Percentiles rank a stretch among this genome's conserved stretches.
phyloP scores from a whole-genome alignment of 2,888 invertebrate genomes.

The Crocallis elinguaria region DNA sequence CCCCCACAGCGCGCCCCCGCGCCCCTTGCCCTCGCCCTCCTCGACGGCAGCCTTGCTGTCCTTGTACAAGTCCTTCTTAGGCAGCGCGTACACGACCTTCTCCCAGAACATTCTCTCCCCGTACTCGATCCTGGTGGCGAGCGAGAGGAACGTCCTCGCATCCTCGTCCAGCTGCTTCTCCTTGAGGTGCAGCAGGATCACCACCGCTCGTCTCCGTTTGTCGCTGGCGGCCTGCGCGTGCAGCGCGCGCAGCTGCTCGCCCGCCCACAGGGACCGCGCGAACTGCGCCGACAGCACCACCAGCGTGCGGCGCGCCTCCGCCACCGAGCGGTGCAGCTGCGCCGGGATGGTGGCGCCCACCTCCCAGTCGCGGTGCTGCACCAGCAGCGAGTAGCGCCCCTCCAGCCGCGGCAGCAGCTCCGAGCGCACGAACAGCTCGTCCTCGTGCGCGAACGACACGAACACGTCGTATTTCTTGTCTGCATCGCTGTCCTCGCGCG shows the following conservation, averaged over 20 bases:
- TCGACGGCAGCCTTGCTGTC: not conserved
- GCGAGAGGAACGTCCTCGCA: slow-evolving; percentile 86
- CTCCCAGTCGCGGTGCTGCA: slow-evolving; percentile 90
- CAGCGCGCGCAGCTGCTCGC: slow-evolving; percentile 86
- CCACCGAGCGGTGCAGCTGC: slow-evolving; percentile 89
- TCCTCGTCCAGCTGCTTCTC: slow-evolving; percentile 73
- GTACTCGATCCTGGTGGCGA: slow-evolving; percentile 92
- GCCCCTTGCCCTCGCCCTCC: not conserved
- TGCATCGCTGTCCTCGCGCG: slow-evolving; percentile 38
- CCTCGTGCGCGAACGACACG: slow-evolving; percentile 91
- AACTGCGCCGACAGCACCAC: slow-evolving; percentile 46
- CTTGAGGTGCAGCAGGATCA: slow-evolving; percentile 87
- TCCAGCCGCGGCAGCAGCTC: slow-evolving; percentile 88
- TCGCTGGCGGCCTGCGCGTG: slow-evolving; percentile 59
- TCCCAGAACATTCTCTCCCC: slow-evolving; percentile 93
- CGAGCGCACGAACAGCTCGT: slow-evolving; percentile 88
- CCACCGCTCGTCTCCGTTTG: slow-evolving; percentile 88
- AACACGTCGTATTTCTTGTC: slow-evolving; percentile 89
- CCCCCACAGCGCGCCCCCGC: not conserved
- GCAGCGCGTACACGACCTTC: slow-evolving; percentile 89
- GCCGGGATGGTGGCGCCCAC: slow-evolving; percentile 89
- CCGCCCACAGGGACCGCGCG: slow-evolving; percentile 82
- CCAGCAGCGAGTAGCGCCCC: slow-evolving; percentile 85
- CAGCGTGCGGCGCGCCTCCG: slow-evolving; percentile 80
- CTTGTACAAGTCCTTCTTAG: slow-evolving; percentile 5